Evolutionary conservation across 2,797 vertebrate species (phyloP).

Genomic region (Xiphophorus birchmanni): DNA sequence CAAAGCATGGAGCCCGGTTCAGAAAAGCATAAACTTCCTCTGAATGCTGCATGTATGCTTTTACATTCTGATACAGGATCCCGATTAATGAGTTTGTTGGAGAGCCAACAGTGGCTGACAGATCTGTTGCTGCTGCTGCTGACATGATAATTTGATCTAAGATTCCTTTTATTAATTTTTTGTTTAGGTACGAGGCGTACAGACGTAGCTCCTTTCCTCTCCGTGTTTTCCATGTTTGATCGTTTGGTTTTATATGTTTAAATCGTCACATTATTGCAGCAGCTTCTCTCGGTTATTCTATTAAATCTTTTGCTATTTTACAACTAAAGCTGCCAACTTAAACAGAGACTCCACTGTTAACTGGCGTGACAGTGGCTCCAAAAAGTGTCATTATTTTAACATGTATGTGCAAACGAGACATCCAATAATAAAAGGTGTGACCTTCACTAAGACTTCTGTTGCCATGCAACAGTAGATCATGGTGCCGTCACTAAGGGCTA

Average conservation of each 20-base stretch:
- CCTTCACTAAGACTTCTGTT: constrained; percentile 5
- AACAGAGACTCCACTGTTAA: constrained; percentile 12
- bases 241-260: constrained; percentile 22
- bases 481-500: constrained; percentile 4
- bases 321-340: neutral
- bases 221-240: neutral
- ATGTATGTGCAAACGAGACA: constrained; percentile 12
- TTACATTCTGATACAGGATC: constrained; percentile 13
- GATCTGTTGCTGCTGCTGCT: neutral
- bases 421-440: neutral
- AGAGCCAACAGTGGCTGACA: constrained; percentile 23
- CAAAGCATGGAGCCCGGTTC: constrained; percentile 36
- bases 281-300: constrained; percentile 1
- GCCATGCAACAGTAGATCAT: constrained; percentile 16
- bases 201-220: neutral
- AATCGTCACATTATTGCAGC: neutral
- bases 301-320: constrained; percentile 16
- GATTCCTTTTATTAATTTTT: constrained; percentile 21
- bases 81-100: constrained; percentile 23
- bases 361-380: constrained; percentile 5
- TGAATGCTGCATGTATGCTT: constrained; percentile 28
- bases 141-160: constrained; percentile 27
- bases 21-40: constrained; percentile 22
- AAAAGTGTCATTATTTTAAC: neutral
- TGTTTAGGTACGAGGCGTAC: neutral